These are phyloP conservation scores for Drosophila trapezifrons DNA, from an alignment of 1,140 invertebrate genomes.

Conservation along the genomic window DNA sequence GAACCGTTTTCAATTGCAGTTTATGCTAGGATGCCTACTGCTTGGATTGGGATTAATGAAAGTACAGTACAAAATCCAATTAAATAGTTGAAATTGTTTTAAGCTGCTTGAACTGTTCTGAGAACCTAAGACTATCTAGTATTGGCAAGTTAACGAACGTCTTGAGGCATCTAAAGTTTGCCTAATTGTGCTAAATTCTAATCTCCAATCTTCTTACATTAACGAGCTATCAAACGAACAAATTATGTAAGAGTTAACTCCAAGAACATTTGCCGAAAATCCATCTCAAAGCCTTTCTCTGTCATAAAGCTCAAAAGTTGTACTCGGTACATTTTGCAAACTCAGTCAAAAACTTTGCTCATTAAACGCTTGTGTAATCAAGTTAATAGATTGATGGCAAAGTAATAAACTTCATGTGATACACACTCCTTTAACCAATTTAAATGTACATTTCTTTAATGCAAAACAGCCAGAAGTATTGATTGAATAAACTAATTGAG, in stretches of 20 bases:
- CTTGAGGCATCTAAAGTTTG: too few relatives aligned
- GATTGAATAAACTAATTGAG: background rate
- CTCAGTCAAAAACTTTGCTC: slow-evolving; percentile 2
- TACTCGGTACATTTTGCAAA: background rate
- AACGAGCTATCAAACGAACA: slow-evolving; percentile 4
- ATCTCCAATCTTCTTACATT: background rate
- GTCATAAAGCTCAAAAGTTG: slow-evolving; percentile 7
- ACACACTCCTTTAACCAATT: background rate
- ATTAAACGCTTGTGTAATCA: slow-evolving; percentile 6
- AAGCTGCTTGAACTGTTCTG: too few relatives aligned
- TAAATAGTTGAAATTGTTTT: too few relatives aligned
- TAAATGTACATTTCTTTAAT: background rate
- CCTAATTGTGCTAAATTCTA: background rate
- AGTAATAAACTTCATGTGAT: slow-evolving; percentile 4
- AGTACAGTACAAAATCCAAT: background rate
- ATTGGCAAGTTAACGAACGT: too few relatives aligned
- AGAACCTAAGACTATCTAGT: too few relatives aligned
- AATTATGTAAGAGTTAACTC: background rate
- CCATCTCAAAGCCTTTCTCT: background rate
- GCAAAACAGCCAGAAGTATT: too few relatives aligned
- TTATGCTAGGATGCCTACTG: background rate
- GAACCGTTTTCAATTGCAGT: background rate
- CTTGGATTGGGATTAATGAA: background rate
- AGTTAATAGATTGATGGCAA: slow-evolving; percentile 10
- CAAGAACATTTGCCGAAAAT: background rate